Evolutionary conservation across 35 echinoderm and acorn worm genomes (phyloP).

Genomic region (Apostichopus parvimensis): DNA sequence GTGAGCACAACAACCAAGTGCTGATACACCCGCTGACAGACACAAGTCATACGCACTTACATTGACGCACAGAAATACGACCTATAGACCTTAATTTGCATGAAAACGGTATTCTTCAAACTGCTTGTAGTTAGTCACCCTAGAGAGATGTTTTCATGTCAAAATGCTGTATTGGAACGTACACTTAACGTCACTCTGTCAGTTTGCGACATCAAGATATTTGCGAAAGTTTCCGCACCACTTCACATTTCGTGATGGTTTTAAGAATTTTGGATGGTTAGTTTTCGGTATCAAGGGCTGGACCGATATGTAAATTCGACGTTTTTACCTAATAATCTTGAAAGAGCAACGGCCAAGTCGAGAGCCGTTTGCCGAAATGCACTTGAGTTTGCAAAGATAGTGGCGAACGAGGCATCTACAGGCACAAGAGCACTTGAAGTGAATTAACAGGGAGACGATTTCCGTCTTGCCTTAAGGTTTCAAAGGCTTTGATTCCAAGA

Average conservation of each 20-base stretch:
- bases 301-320: constrained; percentile 51
- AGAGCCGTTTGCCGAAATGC: constrained; percentile 44
- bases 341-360: constrained; percentile 50
- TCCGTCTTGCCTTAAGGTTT: constrained; percentile 33
- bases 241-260: constrained; percentile 53
- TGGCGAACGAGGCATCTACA: constrained; percentile 27
- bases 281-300: constrained; percentile 42
- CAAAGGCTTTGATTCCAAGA: constrained; percentile 26
- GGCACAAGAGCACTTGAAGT: constrained; percentile 50
- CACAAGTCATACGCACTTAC: not conserved
- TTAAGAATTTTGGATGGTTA: constrained; percentile 48
- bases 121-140: not conserved
- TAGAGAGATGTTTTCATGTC: constrained; percentile 34
- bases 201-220: constrained; percentile 10
- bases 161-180: constrained; percentile 19
- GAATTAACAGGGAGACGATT: constrained; percentile 61
- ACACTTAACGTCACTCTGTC: constrained; percentile 46
- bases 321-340: constrained; percentile 30
- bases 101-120: constrained; percentile 26
- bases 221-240: constrained; percentile 45
- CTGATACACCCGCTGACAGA: not conserved
- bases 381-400: constrained; percentile 43
- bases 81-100: constrained; percentile 38
- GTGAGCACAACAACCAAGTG: not conserved
- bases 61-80: constrained; percentile 6